Evolutionary conservation across 92 coral and sea anemone genomes (phyloP).

Genomic region (Paramuricea clavata): DNA sequence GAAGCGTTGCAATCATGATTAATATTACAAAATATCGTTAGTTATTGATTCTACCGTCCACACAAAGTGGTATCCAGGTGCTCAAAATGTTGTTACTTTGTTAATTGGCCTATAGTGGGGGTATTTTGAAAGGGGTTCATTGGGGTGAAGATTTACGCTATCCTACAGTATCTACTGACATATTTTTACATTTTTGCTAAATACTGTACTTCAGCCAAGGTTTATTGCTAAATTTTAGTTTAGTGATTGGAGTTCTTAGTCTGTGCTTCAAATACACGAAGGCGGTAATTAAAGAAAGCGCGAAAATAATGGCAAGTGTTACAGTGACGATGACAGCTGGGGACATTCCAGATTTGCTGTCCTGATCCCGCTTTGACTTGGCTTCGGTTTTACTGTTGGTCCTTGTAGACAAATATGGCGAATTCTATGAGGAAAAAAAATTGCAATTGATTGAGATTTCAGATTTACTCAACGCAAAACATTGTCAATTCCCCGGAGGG

Average conservation of each 20-base stretch:
- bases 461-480: no score
- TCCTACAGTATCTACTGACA: not conserved
- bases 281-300: not conserved
- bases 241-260: conserved; percentile 20
- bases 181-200: not conserved
- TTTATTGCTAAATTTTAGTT: conserved; percentile 20
- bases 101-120: no score
- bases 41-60: no score
- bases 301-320: conserved; percentile 2
- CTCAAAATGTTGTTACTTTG: no score
- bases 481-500: no score
- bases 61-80: no score
- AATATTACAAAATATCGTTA: no score
- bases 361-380: not conserved
- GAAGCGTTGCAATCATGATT: no score
- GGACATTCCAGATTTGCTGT: conserved; percentile 5
- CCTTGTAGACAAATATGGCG: conserved; percentile 29
- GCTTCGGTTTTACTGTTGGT: not conserved
- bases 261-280: conserved; percentile 11
- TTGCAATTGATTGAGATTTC: no score
- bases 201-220: conserved; percentile 41
- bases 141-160: no score
- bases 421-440: conserved; percentile 1
- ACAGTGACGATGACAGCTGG: conserved; percentile 11
- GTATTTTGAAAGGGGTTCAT: no score